These are phyloP conservation scores for Lytechinus variegatus DNA, from an alignment of 35 echinoderm and acorn worm genomes.

Conservation along the genomic window DNA sequence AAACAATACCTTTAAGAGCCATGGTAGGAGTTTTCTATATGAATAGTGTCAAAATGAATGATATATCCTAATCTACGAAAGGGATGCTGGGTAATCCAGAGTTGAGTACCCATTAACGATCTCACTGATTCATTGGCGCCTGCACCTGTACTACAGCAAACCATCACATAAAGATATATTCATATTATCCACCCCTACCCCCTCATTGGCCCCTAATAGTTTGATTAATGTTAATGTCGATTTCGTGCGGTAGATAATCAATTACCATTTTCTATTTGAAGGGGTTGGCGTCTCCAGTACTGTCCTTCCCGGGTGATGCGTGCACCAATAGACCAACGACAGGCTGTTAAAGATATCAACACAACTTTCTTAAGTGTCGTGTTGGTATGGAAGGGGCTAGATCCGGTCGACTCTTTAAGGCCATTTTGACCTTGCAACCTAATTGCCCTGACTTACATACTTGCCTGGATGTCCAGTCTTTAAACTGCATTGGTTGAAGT, in stretches of 20 bases:
- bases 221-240: slow-evolving; percentile 36
- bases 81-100: neutral
- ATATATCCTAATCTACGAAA: neutral
- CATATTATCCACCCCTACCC: neutral
- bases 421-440: neutral
- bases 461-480: too few species aligned
- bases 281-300: neutral
- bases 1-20: too few species aligned
- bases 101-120: neutral
- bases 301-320: neutral
- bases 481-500: too few species aligned
- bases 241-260: slow-evolving; percentile 33
- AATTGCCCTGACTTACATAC: too few species aligned
- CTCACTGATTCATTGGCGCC: neutral
- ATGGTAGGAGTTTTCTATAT: neutral
- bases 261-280: neutral
- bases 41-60: neutral
- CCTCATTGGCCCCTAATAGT: neutral
- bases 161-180: neutral
- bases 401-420: neutral
- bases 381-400: neutral
- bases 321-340: neutral
- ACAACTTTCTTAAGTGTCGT: neutral
- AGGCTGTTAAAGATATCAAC: neutral
- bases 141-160: neutral